These are phyloP conservation scores for Helicolenus hilgendorfi DNA, from an alignment of 2,797 vertebrate genomes.

Conservation along the genomic window DNA sequence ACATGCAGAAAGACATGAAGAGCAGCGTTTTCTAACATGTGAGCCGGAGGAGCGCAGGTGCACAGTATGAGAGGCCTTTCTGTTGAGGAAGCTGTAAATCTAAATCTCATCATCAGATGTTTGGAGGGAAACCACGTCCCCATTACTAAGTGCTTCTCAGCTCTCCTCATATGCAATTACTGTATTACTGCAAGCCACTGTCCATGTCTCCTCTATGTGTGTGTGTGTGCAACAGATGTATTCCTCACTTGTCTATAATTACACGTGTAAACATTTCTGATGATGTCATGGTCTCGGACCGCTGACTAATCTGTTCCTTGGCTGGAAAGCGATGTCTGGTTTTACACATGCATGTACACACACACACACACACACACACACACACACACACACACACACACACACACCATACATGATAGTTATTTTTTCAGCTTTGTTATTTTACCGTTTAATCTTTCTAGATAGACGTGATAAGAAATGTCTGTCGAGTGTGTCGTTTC, in stretches of 20 bases:
- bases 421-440: slow-evolving; percentile 43
- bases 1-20: not conserved
- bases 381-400: slow-evolving; percentile 10
- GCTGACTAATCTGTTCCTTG: slow-evolving; percentile 83
- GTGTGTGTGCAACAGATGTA: slow-evolving; percentile 68
- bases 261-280: slow-evolving; percentile 84
- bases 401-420: not conserved
- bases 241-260: slow-evolving; percentile 86
- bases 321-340: slow-evolving; percentile 64
- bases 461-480: slow-evolving; percentile 31
- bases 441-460: slow-evolving; percentile 8
- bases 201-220: slow-evolving; percentile 47
- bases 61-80: not conserved
- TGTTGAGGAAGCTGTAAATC: slow-evolving; percentile 55
- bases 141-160: slow-evolving; percentile 60
- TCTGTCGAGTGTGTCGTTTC: slow-evolving; percentile 31
- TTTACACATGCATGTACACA: slow-evolving; percentile 41
- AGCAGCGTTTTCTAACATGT: not conserved
- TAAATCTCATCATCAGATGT: slow-evolving; percentile 67
- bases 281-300: slow-evolving; percentile 82
- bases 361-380: not conserved
- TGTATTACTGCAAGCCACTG: slow-evolving; percentile 69
- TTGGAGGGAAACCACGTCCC: slow-evolving; percentile 46
- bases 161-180: slow-evolving; percentile 75
- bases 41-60: slow-evolving; percentile 59